phyloP scores from a whole-genome alignment of 2,113 vertebrate species.

The Paramormyrops kingsleyae region DNA sequence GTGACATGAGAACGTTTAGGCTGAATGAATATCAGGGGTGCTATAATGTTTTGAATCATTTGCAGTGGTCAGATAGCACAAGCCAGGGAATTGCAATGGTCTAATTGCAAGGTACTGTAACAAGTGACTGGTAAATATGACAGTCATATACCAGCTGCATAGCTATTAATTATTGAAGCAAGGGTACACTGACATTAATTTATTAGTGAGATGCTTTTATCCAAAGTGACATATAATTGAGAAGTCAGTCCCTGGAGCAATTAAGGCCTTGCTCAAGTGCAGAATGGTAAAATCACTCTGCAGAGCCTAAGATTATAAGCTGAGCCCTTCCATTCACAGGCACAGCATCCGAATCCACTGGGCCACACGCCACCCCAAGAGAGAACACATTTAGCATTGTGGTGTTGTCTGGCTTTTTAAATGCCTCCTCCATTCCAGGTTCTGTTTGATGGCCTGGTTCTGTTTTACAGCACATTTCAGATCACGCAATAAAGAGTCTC shows the following conservation, averaged over 20 bases:
- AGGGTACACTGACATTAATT: background rate
- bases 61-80: background rate
- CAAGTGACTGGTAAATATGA: background rate
- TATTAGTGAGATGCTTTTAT: background rate
- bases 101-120: background rate
- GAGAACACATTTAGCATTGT: background rate
- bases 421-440: conserved; percentile 40
- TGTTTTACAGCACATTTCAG: conserved; percentile 37
- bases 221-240: background rate
- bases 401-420: conserved; percentile 27
- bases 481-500: conserved; percentile 33
- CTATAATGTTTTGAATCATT: background rate
- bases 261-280: background rate
- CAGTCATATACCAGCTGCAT: background rate
- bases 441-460: conserved; percentile 36
- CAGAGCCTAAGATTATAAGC: background rate
- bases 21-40: background rate
- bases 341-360: background rate
- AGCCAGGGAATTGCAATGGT: background rate
- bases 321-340: background rate
- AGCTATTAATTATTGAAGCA: background rate
- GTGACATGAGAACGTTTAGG: background rate
- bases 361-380: background rate
- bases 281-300: background rate
- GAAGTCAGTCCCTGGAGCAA: background rate